A percentile compares a stretch with the other conserved stretches of the same genome.
phyloP scores from a whole-genome alignment of 2,797 vertebrate species.

The Peromyscus melanophrys region DNA sequence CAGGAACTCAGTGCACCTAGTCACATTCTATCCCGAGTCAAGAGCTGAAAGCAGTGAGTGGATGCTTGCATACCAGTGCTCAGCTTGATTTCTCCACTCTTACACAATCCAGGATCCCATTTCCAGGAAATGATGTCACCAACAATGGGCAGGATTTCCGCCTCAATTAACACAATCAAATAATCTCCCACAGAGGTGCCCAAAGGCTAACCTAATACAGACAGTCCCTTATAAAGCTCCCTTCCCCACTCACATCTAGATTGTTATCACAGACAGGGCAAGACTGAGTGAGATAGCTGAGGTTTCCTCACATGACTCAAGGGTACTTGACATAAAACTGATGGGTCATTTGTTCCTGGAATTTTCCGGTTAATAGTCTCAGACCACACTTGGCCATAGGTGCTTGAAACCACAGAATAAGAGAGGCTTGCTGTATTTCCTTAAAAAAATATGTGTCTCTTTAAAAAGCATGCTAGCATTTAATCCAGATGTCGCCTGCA shows the following conservation, averaged over 20 bases:
- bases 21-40: background rate
- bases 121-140: background rate
- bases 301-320: background rate
- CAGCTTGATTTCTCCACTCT: background rate
- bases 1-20: background rate
- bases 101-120: background rate
- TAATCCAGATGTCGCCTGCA: background rate
- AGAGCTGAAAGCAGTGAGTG: background rate
- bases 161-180: background rate
- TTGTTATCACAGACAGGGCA: background rate
- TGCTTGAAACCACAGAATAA: background rate
- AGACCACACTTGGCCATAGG: background rate
- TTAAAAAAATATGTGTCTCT: conserved; percentile 1
- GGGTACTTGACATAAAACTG: background rate
- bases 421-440: background rate
- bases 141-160: background rate
- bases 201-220: background rate
- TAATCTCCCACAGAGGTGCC: background rate
- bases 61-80: background rate
- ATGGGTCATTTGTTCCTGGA: background rate
- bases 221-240: background rate
- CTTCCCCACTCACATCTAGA: background rate
- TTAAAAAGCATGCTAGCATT: background rate
- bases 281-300: background rate
- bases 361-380: background rate